Conservation (phyloP, 2,113 vertebrate genomes). For the Sitta europaea region DNA sequence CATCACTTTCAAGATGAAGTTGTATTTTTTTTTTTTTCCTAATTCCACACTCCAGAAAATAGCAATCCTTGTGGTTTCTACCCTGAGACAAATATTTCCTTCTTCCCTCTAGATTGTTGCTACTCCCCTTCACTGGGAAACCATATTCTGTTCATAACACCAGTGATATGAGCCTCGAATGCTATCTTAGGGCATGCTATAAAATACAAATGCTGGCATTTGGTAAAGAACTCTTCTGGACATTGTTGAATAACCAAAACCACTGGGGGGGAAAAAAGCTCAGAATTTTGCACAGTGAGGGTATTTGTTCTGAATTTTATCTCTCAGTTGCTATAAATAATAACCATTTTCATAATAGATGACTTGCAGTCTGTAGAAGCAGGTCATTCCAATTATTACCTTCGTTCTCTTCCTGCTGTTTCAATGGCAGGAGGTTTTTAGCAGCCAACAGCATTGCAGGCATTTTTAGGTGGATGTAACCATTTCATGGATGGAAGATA, state of each 20-base stretch:
- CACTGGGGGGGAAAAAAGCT: not conserved
- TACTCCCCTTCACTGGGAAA: not conserved
- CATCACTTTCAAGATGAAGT: not conserved
- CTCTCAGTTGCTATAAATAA: conserved; percentile 24
- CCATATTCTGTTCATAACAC: not conserved
- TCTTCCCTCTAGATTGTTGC: not conserved
- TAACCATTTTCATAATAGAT: conserved; percentile 42
- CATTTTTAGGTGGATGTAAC: not conserved
- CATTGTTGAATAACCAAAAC: not conserved
- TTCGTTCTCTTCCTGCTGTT: not conserved
- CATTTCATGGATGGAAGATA: not conserved
- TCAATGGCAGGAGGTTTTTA: not conserved
- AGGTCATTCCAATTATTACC: conserved; percentile 11
- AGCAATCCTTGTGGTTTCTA: not conserved
- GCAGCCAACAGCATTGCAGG: not conserved
- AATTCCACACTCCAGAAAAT: not conserved
- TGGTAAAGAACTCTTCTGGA: not conserved
- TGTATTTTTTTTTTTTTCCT: not conserved
- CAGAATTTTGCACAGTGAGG: not conserved
- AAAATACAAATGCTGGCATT: not conserved
- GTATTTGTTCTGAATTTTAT: not conserved
- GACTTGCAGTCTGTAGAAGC: conserved; percentile 23
- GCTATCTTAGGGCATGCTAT: not conserved
- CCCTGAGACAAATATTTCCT: not conserved
- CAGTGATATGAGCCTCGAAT: not conserved